Percentiles rank a stretch among this genome's conserved stretches.
phyloP scores from a whole-genome alignment of 2,888 invertebrate genomes.

The Perdita meconis region DNA sequence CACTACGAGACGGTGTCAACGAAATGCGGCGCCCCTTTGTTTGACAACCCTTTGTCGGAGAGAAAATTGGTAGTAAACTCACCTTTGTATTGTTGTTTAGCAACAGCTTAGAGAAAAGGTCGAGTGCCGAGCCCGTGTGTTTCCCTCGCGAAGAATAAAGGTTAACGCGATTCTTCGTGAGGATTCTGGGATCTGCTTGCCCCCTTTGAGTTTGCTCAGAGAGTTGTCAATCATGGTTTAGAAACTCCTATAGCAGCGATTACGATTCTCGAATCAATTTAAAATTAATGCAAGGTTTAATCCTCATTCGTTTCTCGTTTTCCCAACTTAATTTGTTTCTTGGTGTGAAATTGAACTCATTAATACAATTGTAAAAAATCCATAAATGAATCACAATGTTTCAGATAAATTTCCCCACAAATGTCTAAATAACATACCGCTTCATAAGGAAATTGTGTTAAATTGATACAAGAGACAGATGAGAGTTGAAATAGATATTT shows the following conservation, averaged over 20 bases:
- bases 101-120: constrained; percentile 60
- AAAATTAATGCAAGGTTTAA: too few relatives aligned
- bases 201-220: constrained; percentile 43
- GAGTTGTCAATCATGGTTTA: constrained; percentile 30
- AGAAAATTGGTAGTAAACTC: constrained; percentile 8
- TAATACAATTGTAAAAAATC: too few relatives aligned
- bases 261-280: too few relatives aligned
- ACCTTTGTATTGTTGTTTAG: constrained; percentile 43
- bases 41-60: not conserved
- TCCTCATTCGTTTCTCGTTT: too few relatives aligned
- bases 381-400: too few relatives aligned
- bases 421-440: too few relatives aligned
- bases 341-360: too few relatives aligned
- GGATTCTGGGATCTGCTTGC: constrained; percentile 51
- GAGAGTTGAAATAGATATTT: too few relatives aligned
- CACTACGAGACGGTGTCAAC: not conserved
- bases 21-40: not conserved
- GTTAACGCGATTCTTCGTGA: constrained; percentile 61
- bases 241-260: not conserved
- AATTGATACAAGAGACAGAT: too few relatives aligned
- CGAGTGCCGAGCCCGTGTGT: constrained; percentile 53
- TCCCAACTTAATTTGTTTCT: too few relatives aligned
- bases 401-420: too few relatives aligned
- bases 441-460: too few relatives aligned
- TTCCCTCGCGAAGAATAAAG: constrained; percentile 67